Evolutionary conservation across 2,113 vertebrate species (phyloP).

Genomic region (Sylvia atricapilla): DNA sequence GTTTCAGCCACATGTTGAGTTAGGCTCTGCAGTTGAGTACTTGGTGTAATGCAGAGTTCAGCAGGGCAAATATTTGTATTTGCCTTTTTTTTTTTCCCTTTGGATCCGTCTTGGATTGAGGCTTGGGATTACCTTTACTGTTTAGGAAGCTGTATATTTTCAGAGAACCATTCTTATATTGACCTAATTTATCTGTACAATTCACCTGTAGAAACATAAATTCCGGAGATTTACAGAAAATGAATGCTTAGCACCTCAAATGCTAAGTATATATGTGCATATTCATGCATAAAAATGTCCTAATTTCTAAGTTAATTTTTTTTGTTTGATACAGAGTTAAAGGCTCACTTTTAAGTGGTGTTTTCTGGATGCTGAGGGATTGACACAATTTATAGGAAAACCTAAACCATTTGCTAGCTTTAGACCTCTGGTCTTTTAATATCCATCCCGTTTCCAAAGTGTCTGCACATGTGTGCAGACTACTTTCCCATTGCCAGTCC

Average conservation of each 20-base stretch:
- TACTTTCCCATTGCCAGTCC: not conserved
- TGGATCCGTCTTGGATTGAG: not conserved
- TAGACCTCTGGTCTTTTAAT: not conserved
- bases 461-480: not conserved
- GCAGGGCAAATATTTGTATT: not conserved
- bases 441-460: not conserved
- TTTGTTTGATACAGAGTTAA: not conserved
- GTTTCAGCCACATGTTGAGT: not conserved
- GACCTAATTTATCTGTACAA: not conserved
- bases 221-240: not conserved
- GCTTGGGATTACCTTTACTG: not conserved
- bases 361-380: not conserved
- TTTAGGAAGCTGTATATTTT: not conserved
- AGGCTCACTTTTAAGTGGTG: not conserved
- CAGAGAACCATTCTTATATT: not conserved
- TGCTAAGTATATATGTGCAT: not conserved
- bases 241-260: not conserved
- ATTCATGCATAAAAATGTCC: not conserved
- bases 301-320: not conserved
- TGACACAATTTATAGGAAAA: not conserved
- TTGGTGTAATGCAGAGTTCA: not conserved
- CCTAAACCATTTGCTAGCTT: not conserved
- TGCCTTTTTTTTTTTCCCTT: not conserved
- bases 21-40: not conserved
- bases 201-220: not conserved